Evolutionary conservation across 2,888 invertebrate species (phyloP), one percentile per base, ranked within the genome.

Genomic region (Nomada hirtipes): DNA sequence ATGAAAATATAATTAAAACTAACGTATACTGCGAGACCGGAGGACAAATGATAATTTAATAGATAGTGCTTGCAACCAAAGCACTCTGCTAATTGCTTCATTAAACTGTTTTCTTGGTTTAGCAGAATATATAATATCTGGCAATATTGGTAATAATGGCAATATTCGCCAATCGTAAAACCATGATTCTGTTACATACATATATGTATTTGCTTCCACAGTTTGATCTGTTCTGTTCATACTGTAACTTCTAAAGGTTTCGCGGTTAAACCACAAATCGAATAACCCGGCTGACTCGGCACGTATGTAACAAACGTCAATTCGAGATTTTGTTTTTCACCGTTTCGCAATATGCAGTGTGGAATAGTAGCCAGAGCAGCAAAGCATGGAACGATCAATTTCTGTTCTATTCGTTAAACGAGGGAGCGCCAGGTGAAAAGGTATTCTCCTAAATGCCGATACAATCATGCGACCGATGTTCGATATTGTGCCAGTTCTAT

Each of bases 361-460:
- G 59, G 57, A 50, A 75, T 59, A 50, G 55, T 65, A 57, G 65
- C 57, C 60, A 67, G 42, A 52, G 63, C 77, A 60, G 36, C 59
- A 60, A 76, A 75, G 68, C 60, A 79, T 63, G 72, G 75, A 84
- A 81, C 65, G 81, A 74, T 73, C 81, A 64, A 73, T 75, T 78
- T 75, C 61, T 67, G 57, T 36, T 61, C n/a, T 47, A 63, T 76
- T 53, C 26, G 53, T 69, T 75, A 69, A 61, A 42, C 79, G 73
- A 86, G 85, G 89, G 89, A 89, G 89, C 86, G 89, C 84, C 89
- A 53, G 76, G 73, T 84, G 84, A 83, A 90, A 90, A 90, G 90
- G 90, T 90, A 85, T 85, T 82, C 89, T 80, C 86, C 86, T 89
- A 90, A 90, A 90, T 90, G 90, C 81, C 90, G 90, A 65, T 70